These are phyloP conservation scores for Epinephelus cyanopodus DNA, from an alignment of 2,113 vertebrate genomes.

Conservation along the genomic window DNA sequence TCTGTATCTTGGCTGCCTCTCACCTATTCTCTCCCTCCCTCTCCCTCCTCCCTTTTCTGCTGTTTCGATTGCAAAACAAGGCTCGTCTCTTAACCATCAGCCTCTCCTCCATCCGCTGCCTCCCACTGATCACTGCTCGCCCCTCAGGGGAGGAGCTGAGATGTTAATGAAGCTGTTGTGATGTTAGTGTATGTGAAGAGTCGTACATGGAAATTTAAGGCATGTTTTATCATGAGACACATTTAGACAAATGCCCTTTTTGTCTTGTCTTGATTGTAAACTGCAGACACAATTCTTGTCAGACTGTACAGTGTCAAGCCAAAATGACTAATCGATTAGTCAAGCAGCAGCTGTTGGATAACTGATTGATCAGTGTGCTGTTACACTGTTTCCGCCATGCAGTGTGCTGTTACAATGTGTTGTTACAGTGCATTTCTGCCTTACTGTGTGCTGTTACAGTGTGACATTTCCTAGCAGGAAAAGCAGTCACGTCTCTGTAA, in stretches of 20 bases:
- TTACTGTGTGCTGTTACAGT: not conserved
- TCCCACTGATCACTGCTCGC: constrained; percentile 18
- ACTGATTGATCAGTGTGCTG: not conserved
- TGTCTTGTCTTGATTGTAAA: not conserved
- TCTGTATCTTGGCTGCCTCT: not conserved
- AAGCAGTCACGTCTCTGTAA: no score
- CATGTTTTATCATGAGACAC: constrained; percentile 3
- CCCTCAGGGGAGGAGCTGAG: constrained; percentile 40
- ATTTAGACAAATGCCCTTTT: constrained; percentile 9
- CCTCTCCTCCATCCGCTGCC: constrained; percentile 23
- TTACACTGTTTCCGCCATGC: not conserved
- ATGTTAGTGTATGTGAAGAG: not conserved
- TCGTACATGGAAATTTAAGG: constrained; percentile 16
- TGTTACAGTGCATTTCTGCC: not conserved
- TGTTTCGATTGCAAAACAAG: constrained; percentile 33
- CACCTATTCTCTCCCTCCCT: not conserved
- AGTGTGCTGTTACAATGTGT: not conserved
- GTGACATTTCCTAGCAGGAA: no score
- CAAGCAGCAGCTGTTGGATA: not conserved
- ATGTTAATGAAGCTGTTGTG: constrained; percentile 44
- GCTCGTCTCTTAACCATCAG: not conserved
- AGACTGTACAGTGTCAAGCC: not conserved
- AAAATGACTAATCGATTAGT: not conserved
- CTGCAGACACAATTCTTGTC: not conserved
- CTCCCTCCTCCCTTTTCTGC: not conserved